Evolutionary conservation across 2,797 vertebrate species (phyloP), one percentile per base, ranked within the genome.

Genomic region (Typhlichthys subterraneus): DNA sequence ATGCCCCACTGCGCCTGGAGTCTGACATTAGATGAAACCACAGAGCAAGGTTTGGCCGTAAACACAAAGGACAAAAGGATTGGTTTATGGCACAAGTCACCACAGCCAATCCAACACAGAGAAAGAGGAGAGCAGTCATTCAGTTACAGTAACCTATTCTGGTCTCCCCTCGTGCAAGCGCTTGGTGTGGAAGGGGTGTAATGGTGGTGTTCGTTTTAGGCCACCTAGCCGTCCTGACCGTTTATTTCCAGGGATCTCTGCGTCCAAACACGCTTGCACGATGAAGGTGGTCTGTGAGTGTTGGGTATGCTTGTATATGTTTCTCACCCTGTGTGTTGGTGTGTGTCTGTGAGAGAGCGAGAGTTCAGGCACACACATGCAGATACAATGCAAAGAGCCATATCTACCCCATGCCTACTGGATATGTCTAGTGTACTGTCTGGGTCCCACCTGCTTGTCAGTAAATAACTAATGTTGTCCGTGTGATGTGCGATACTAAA

Each of bases 1-100:
- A 88, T 31, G 61, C 79, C 79, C 79, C 66, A 38, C 57, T 8
- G 45, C 63, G 82, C 69, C 82, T 73, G 69, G 64, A 87, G 78
- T 73, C 86, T 84, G 83, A 82, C 86, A 85, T 89, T 85, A 84
- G 63, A 70, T 77, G 65, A 59, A 64, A 85, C 86, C 83, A 31
- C 83, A 85, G 83, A 83, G 79, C 72, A 77, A 59, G 75, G 74
- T 79, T 75, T 73, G 77, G 80, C 77, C 79, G 67, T 80, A 90
- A 87, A 88, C 89, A 77, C 75, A 82, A 87, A 76, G 72, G 76
- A 80, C 71, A 68, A 71, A 73, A 77, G 66, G 23, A 73, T 75
- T 63, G 70, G 81, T 81, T 86, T 83, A 85, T 66, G 80, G 76
- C 42, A 17, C 42, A 33, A 13, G 69, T 45, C 61, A 49, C 61